Evolutionary conservation across 2,797 vertebrate species (phyloP), one percentile per base, ranked within the genome.

Genomic region (Neopelma chrysocephalum): DNA sequence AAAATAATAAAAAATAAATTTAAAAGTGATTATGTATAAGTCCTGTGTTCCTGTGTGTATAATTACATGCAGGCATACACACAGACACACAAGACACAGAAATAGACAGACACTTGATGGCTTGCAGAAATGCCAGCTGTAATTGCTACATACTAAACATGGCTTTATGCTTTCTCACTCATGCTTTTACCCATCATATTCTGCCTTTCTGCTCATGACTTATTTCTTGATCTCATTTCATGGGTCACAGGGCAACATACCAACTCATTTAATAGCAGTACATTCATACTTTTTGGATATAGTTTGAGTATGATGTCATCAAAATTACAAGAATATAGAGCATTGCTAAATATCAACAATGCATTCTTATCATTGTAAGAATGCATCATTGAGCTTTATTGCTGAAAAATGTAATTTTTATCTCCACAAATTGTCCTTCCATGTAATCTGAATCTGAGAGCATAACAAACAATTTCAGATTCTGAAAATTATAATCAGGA

Each of bases 141-240:
- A 94, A 94, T 76, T 87, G 91, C 64, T 53, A 72, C 79, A 93
- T 81, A 85, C 42, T 80, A 83, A 89, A 87, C 45, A 61, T 10
- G 20, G 48, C 54, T 94, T 93, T 95, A 77, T 94, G 47, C 82
- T 94, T 97, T 96, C 81, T 95, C 81, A 62, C 50, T 94, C 87
- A 77, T 76, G 48, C 26, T 88, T 93, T 94, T 94, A 50, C 38
- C 38, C 40, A 58, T 82, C 50, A 92, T 83, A 91, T 65, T 96
- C 87, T 94, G 92, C 70, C 78, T 92, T 96, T 96, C 94, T 96
- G 83, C 57, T 96, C 72, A 56, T 40, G 68, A 77, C 34, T 80
- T 75, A 84, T 94, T 93, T 87, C 86, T 95, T 62, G 14, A 89
- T 95, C 81, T 54, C 25, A 43, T 96, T 89, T 96, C 68, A 80